Base-by-base conservation (phyloP, 1,140 invertebrate genomes). In the Scaptodrosophila lebanonensis region DNA sequence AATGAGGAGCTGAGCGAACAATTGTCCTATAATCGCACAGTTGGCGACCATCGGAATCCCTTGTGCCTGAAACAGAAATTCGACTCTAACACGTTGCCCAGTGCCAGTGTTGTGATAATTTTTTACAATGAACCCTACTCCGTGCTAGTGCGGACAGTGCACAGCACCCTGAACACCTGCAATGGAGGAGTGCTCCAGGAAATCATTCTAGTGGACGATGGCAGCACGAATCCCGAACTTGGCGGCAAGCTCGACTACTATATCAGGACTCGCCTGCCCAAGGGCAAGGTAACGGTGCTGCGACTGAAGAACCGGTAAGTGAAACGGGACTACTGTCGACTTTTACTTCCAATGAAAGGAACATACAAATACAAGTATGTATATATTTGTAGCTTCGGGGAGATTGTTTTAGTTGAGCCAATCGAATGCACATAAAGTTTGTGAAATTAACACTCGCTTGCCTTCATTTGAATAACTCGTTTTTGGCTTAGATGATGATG, bases 41-140 rank as follows among this genome's bases (percentile, higher is more conserved):
- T 94, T n/a, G 89, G 89, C n/a, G 90, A 91, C 66, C 85, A 87
- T 62, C 85, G 90, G 3, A 88, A 90, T 73, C 89, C 89, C 0
- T 83, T 88, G 22, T 91, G 90, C 58, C 27, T 66, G 1, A 72
- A 84, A 0, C 79, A 89, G 6, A 35, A 84, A 0, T 90, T 89
- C 51, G 89, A 90, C 48, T 36, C 35, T 1, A 51, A 11, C 0
- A 86, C 88, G 27, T 61, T 91, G 29, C 90, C 90, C 1, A 90
- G 88, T 0, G 88, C 88, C 2, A 90, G 89, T 61, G 91, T 97
- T 8, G 90, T 97, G 22, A 92, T 97, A 36, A 95, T 97, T 66
- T 97, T 96, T 88, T 95, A 93, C 77, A 96, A 98, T 86, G 96
- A 98, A 88, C 93, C 95, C 2, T 93, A 93, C 86, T 94, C 94